Percentiles rank a stretch among this genome's conserved stretches.
Conservation (phyloP, 1,140 invertebrate genomes). For the Anastrepha ludens region DNA sequence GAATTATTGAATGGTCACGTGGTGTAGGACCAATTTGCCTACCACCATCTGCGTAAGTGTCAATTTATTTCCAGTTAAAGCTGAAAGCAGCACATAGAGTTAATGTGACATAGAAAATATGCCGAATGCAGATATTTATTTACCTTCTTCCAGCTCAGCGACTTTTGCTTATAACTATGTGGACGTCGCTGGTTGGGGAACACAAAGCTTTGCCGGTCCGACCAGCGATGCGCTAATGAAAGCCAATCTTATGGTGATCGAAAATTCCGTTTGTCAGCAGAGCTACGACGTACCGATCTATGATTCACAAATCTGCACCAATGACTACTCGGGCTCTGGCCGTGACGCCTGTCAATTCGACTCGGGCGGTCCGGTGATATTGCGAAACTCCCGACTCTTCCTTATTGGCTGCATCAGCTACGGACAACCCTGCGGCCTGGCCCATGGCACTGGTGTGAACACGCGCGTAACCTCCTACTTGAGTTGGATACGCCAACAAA, state of each 20-base stretch:
- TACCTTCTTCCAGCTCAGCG: slow-evolving; percentile 44
- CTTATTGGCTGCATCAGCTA: slow-evolving; percentile 80
- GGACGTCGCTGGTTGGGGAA: slow-evolving; percentile 68
- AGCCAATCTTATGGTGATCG: slow-evolving; percentile 63
- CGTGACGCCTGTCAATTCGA: slow-evolving; percentile 71
- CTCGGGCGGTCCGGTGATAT: slow-evolving; percentile 69
- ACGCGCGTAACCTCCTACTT: slow-evolving; percentile 80
- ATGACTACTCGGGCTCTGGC: slow-evolving; percentile 63
- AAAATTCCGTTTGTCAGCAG: slow-evolving; percentile 63
- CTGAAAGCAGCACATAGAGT: no score
- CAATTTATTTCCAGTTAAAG: not conserved
- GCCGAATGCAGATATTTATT: not conserved
- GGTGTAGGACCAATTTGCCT: slow-evolving; percentile 71
- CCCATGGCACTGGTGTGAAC: slow-evolving; percentile 78
- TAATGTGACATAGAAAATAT: no score
- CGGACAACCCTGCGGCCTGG: slow-evolving; percentile 77
- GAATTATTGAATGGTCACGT: slow-evolving; percentile 64
- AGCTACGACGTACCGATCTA: slow-evolving; percentile 62
- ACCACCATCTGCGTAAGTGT: slow-evolving; percentile 63
- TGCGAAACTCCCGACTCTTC: slow-evolving; percentile 59
- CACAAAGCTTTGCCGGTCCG: slow-evolving; percentile 63
- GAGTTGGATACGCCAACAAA: slow-evolving; percentile 78
- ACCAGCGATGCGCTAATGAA: slow-evolving; percentile 61
- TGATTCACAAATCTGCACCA: slow-evolving; percentile 65
- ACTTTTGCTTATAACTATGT: slow-evolving; percentile 64